phyloP scores from a whole-genome alignment of 2,888 invertebrate species.

The Machimus atricapillus region DNA sequence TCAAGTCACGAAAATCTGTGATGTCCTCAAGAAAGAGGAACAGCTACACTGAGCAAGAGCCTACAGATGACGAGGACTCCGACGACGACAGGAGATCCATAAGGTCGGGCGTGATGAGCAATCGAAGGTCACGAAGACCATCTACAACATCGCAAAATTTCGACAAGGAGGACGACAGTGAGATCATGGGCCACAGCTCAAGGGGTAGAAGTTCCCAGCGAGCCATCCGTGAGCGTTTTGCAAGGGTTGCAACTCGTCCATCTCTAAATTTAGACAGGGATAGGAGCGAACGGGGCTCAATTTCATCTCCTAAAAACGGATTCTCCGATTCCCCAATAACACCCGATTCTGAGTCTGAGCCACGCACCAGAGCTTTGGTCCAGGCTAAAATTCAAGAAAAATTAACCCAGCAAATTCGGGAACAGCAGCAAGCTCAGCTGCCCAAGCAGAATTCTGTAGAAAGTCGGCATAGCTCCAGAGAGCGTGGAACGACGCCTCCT shows the following conservation, averaged over 20 bases:
- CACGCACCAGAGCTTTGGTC: conserved; percentile 57
- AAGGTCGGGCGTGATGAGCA: conserved; percentile 54
- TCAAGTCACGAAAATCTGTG: conserved; percentile 74
- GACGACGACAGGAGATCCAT: conserved; percentile 65
- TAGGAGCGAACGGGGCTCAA: conserved; percentile 46
- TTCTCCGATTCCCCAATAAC: conserved; percentile 55
- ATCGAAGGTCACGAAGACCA: conserved; percentile 53
- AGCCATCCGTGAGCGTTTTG: conserved; percentile 40
- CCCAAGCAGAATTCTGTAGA: conserved; percentile 25
- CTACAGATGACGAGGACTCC: conserved; percentile 70
- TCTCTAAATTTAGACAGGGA: conserved; percentile 45
- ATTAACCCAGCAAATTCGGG: conserved; percentile 49
- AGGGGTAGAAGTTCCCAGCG: conserved; percentile 52
- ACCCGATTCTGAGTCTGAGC: conserved; percentile 59
- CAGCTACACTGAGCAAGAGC: conserved; percentile 63
- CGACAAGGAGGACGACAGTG: conserved; percentile 53
- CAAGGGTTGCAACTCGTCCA: conserved; percentile 44
- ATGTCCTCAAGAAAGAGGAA: conserved; percentile 65
- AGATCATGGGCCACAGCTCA: conserved; percentile 44
- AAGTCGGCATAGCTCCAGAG: background rate
- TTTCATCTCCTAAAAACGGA: conserved; percentile 50
- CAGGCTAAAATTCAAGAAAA: conserved; percentile 62
- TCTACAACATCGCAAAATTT: conserved; percentile 58
- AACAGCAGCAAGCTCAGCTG: conserved; percentile 42
- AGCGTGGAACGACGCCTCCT: background rate